Evolutionary conservation across 2,113 vertebrate species (phyloP).

Genomic region (Tapirus terrestris): DNA sequence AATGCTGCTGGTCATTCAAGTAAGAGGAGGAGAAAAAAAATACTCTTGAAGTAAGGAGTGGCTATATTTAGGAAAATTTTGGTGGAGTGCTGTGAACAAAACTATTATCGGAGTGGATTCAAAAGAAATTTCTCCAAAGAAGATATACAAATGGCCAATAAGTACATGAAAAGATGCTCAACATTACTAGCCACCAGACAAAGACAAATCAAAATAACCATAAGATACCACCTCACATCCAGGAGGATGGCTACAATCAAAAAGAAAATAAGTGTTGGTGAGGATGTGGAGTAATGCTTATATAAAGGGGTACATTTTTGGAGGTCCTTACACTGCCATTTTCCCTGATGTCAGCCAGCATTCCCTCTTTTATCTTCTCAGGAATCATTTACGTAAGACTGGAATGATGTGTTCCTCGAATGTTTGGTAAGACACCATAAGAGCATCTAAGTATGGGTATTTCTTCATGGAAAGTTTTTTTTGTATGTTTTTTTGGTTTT

Average conservation of each 20-base stretch:
- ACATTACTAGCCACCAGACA: not conserved
- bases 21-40: not conserved
- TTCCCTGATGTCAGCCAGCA: not conserved
- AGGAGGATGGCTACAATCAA: not conserved
- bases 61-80: not conserved
- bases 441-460: not conserved
- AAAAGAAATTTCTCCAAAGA: not conserved
- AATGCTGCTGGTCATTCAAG: not conserved
- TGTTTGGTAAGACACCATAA: not conserved
- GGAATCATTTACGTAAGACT: not conserved
- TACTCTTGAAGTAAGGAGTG: not conserved
- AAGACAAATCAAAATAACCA: not conserved
- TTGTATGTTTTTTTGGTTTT: no score
- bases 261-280: not conserved
- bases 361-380: not conserved
- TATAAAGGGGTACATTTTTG: not conserved
- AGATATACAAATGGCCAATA: not conserved
- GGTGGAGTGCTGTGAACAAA: not conserved
- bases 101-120: not conserved
- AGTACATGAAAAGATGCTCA: not conserved
- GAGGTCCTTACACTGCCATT: not conserved
- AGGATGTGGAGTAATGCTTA: not conserved
- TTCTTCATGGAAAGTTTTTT: not conserved
- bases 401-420: not conserved
- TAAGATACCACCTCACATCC: not conserved